Evolutionary conservation across 2,797 vertebrate species (phyloP).

Genomic region (Crocodylus rhombifer): DNA sequence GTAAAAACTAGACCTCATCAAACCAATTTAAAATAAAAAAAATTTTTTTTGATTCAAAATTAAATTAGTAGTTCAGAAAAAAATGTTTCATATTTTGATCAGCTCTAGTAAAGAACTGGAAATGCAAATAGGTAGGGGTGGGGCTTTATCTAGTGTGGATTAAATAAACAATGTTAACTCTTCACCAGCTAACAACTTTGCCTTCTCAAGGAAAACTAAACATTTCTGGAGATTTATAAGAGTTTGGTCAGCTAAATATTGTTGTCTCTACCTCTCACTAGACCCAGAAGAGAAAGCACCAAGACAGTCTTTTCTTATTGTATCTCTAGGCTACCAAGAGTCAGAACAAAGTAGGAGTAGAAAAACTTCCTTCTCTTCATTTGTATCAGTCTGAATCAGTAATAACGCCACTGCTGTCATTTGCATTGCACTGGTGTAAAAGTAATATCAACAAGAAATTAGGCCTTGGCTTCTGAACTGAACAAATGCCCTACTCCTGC

Average conservation of each 20-base stretch:
- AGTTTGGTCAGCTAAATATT: fast-evolving
- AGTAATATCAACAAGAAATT: not conserved
- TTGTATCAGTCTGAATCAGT: not conserved
- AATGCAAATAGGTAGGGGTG: not conserved
- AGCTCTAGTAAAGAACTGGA: not conserved
- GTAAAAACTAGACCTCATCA: not conserved
- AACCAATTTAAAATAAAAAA: not conserved
- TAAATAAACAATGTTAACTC: not conserved
- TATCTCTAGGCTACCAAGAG: not conserved
- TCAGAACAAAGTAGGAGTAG: not conserved
- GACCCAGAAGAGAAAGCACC: not conserved
- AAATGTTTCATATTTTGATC: not conserved
- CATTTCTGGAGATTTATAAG: not conserved
- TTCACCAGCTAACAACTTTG: not conserved
- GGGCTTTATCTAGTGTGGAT: not conserved
- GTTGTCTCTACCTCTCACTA: not conserved
- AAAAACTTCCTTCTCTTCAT: not conserved
- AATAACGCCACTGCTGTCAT: not conserved
- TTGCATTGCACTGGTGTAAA: not conserved
- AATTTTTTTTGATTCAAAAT: not conserved
- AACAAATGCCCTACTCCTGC: no score
- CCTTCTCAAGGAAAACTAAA: not conserved
- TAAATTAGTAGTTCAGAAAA: not conserved
- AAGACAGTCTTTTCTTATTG: not conserved
- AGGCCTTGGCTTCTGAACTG: not conserved